These are phyloP conservation scores for Actinia tenebrosa DNA, from an alignment of 64 coral and sea anemone genomes.

Conservation along the genomic window DNA sequence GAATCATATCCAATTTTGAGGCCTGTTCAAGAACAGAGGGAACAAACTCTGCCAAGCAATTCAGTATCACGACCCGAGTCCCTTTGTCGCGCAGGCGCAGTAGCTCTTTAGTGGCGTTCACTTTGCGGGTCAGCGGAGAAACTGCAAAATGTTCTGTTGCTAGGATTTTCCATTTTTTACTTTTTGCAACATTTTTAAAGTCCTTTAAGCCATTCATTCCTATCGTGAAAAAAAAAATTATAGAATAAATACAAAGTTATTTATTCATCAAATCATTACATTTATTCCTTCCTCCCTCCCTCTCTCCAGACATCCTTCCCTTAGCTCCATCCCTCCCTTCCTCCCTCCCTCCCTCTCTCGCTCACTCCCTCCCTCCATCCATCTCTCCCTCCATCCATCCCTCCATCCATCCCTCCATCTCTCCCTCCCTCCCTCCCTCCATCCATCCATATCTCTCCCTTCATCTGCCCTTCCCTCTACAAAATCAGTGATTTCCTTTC, in stretches of 20 bases:
- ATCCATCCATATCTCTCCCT: too few species aligned
- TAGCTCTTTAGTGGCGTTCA: slow-evolving; percentile 59
- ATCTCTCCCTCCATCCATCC: too few species aligned
- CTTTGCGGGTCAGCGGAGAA: neutral
- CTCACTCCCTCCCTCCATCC: neutral
- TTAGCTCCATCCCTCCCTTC: too few species aligned
- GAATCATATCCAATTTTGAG: slow-evolving; percentile 50
- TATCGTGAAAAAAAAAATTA: neutral
- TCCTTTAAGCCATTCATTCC: slow-evolving; percentile 58
- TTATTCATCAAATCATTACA: too few species aligned
- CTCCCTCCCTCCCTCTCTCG: neutral
- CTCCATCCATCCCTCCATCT: too few species aligned
- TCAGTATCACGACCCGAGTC: slow-evolving; percentile 60
- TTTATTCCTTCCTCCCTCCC: too few species aligned
- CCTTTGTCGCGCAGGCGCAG: slow-evolving; percentile 56
- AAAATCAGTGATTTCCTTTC: too few species aligned
- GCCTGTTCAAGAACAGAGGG: slow-evolving; percentile 52
- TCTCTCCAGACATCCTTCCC: too few species aligned
- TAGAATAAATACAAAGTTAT: too few species aligned
- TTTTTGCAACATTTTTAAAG: slow-evolving; percentile 31
- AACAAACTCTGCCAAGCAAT: slow-evolving; percentile 40
- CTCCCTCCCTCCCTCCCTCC: too few species aligned
- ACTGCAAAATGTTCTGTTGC: slow-evolving; percentile 46
- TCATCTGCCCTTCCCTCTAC: too few species aligned
- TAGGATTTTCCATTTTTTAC: slow-evolving; percentile 18